phyloP scores from a whole-genome alignment of 2,888 invertebrate species.

The Epinotia demarniana region DNA sequence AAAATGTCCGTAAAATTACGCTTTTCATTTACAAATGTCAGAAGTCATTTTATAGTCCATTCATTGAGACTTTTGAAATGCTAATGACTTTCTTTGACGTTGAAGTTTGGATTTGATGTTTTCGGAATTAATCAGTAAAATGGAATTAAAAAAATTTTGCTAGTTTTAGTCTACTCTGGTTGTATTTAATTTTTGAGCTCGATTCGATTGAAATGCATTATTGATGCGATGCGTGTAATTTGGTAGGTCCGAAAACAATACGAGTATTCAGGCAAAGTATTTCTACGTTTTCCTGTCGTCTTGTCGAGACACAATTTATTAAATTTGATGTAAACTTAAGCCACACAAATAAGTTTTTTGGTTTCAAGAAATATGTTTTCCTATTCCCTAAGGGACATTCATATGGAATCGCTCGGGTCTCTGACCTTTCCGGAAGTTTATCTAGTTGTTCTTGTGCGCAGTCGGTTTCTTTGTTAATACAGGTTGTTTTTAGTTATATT shows the following conservation, averaged over 20 bases:
- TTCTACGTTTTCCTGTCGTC: too few relatives aligned
- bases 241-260: too few relatives aligned
- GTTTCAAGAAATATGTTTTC: not conserved
- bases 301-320: not conserved
- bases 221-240: too few relatives aligned
- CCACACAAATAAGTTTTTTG: slow-evolving; percentile 6
- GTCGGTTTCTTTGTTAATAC: not conserved
- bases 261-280: too few relatives aligned
- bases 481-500: too few relatives aligned
- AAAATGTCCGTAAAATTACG: slow-evolving; percentile 33
- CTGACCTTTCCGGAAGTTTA: not conserved
- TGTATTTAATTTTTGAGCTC: too few relatives aligned
- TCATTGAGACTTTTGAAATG: slow-evolving; percentile 34
- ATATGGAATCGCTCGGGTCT: not conserved
- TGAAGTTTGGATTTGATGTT: slow-evolving; percentile 14
- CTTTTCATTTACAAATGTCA: slow-evolving; percentile 43
- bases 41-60: slow-evolving; percentile 28
- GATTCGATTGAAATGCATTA: too few relatives aligned
- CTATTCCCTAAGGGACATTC: not conserved
- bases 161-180: not conserved
- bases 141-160: not conserved
- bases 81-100: slow-evolving; percentile 26
- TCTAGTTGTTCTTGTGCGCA: not conserved
- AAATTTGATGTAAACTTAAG: not conserved
- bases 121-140: not conserved